Conservation (phyloP, 2,797 vertebrate genomes). For the Delichon dasypus region DNA sequence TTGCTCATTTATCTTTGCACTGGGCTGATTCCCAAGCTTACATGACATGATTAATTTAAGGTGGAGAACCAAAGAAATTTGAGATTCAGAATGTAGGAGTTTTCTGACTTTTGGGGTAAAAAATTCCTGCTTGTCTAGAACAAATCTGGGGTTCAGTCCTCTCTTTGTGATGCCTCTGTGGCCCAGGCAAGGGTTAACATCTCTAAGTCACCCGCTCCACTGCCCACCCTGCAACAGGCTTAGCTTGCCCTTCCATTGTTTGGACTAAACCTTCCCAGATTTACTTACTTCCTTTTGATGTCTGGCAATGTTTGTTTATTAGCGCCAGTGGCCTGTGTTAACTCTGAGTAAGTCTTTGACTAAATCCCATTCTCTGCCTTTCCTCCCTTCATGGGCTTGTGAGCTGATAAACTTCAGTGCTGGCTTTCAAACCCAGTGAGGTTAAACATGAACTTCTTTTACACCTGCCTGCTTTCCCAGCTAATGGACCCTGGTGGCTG, state of each 20-base stretch:
- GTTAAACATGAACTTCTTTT: conserved; percentile 70
- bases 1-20: not conserved
- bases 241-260: conserved; percentile 73
- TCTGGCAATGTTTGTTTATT: conserved; percentile 87
- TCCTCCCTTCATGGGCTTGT: conserved; percentile 65
- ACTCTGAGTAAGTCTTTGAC: conserved; percentile 78
- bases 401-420: conserved; percentile 68
- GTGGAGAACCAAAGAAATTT: not conserved
- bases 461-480: conserved; percentile 64
- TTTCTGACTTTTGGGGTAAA: not conserved
- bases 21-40: not conserved
- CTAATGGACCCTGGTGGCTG: conserved; percentile 48
- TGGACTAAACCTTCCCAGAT: conserved; percentile 71
- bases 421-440: conserved; percentile 61
- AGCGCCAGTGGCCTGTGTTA: conserved; percentile 85
- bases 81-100: not conserved
- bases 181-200: conserved; percentile 68
- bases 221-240: conserved; percentile 50
- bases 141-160: not conserved
- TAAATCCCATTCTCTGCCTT: conserved; percentile 75
- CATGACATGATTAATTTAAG: not conserved
- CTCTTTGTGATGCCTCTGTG: not conserved
- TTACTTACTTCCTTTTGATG: conserved; percentile 84
- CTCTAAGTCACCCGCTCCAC: conserved; percentile 42
- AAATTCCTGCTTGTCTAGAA: not conserved